phyloP scores from a whole-genome alignment of 2,113 vertebrate genomes.

The Camelus dromedarius region DNA sequence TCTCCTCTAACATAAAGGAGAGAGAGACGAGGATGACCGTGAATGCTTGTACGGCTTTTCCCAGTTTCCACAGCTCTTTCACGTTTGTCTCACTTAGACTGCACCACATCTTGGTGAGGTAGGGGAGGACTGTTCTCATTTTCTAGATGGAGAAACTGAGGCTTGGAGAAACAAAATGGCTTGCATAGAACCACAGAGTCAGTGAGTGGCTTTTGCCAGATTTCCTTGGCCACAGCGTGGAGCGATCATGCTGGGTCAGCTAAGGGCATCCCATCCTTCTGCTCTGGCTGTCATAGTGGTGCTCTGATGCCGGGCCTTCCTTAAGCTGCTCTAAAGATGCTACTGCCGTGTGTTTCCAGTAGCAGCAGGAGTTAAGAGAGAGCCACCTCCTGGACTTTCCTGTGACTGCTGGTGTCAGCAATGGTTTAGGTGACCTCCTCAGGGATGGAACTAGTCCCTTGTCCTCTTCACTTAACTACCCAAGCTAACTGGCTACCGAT shows the following conservation, averaged over 20 bases:
- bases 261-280: background rate
- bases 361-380: background rate
- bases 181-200: background rate
- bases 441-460: background rate
- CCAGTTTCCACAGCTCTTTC: background rate
- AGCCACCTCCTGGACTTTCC: background rate
- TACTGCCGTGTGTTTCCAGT: background rate
- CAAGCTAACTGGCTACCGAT: background rate
- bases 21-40: background rate
- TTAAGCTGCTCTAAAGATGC: background rate
- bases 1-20: background rate
- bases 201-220: background rate
- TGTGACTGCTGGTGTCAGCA: background rate
- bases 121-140: background rate
- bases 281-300: background rate
- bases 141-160: background rate
- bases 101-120: background rate
- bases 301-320: background rate
- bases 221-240: background rate
- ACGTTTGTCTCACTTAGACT: background rate
- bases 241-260: background rate
- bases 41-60: background rate
- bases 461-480: background rate
- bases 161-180: background rate
- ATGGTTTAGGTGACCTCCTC: background rate